phyloP scores from a whole-genome alignment of 2,113 vertebrate genomes.

The Poeciliopsis prolifica region DNA sequence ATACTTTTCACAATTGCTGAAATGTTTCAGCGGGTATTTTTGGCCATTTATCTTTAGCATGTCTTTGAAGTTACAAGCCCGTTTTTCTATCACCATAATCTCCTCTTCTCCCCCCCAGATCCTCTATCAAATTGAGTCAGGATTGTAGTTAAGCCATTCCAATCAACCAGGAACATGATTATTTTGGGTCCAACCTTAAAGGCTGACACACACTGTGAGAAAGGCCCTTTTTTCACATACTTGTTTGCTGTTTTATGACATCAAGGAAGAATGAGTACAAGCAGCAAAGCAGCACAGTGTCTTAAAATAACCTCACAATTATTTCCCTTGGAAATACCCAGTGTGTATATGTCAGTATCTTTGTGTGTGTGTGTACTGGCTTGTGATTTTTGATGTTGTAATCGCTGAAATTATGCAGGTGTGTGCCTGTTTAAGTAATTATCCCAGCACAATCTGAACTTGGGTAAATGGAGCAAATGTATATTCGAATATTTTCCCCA shows the following conservation, averaged over 20 bases:
- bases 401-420: conserved; percentile 38
- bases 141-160: background rate
- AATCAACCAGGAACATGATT: background rate
- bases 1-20: background rate
- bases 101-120: background rate
- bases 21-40: background rate
- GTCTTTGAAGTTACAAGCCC: background rate
- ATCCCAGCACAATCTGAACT: conserved; percentile 31
- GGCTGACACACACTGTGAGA: conserved; percentile 25
- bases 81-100: background rate
- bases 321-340: conserved; percentile 72
- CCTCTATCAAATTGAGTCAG: background rate
- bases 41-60: background rate
- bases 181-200: conserved; percentile 12
- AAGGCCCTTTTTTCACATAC: background rate
- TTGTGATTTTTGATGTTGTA: conserved; percentile 30
- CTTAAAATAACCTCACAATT: conserved; percentile 47
- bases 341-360: conserved; percentile 12
- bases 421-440: conserved; percentile 27
- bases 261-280: conserved; percentile 27
- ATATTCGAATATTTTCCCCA: conserved; percentile 20
- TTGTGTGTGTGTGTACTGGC: conserved; percentile 13
- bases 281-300: conserved; percentile 26
- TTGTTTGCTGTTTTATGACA: conserved; percentile 34
- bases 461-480: conserved; percentile 13